phyloP scores from a whole-genome alignment of 2,888 invertebrate species.

The Diplazon laetatorius region DNA sequence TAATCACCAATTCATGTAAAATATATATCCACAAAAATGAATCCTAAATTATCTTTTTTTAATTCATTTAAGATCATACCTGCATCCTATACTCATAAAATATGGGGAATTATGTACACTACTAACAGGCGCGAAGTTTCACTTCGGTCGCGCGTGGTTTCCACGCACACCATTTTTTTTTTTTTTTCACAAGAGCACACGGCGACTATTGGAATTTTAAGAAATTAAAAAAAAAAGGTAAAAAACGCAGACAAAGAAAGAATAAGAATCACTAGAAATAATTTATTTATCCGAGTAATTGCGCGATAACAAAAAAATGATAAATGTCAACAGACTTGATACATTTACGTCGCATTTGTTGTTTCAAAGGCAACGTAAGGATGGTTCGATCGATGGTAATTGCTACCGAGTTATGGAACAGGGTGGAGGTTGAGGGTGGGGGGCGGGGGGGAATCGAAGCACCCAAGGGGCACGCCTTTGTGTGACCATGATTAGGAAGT shows the following conservation, averaged over 20 bases:
- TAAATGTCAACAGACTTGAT: neutral
- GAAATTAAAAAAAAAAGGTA: constrained; percentile 1
- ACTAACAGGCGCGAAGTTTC: no score
- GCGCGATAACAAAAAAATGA: neutral
- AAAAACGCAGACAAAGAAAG: no score
- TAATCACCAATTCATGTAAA: no score
- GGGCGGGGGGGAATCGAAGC: neutral
- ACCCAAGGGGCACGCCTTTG: constrained; percentile 68
- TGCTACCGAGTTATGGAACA: constrained; percentile 50
- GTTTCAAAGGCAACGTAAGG: neutral
- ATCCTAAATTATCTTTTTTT: no score
- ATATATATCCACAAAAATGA: no score
- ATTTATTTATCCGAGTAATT: constrained; percentile 19
- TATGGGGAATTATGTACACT: no score
- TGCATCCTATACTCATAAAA: no score
- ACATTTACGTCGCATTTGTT: neutral
- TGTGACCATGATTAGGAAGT: constrained; percentile 72
- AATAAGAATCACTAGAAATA: constrained; percentile 19
- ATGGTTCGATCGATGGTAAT: constrained; percentile 33
- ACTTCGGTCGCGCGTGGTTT: no score
- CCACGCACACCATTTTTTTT: no score
- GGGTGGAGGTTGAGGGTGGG: no score
- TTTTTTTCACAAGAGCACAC: neutral
- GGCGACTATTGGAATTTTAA: neutral
- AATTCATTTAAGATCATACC: no score